Conservation (phyloP, 2,888 invertebrate genomes). For the Drosophila paracracens region DNA sequence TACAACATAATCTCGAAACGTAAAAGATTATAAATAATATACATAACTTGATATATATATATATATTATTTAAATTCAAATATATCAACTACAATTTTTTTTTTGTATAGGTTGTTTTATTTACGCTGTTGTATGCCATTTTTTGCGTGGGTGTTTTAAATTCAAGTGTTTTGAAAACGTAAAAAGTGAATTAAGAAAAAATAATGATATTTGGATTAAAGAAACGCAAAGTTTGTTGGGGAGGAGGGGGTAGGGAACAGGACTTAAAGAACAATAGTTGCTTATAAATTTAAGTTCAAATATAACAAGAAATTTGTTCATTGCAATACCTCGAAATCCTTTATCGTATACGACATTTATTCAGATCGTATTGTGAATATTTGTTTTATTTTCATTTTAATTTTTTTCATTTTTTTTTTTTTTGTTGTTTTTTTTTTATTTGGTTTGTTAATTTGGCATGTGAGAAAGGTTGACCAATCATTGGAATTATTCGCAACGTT, state of each 20-base stretch:
- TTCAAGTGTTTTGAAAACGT: conserved; percentile 43
- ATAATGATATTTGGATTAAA: conserved; percentile 29
- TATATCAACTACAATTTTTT: conserved; percentile 61
- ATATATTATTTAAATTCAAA: conserved; percentile 57
- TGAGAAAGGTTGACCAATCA: conserved; percentile 82
- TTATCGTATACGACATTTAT: conserved; percentile 65
- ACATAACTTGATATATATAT: conserved; percentile 49
- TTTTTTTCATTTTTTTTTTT: conserved; percentile 31
- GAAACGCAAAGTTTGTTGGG: conserved; percentile 37
- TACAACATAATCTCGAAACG: conserved; percentile 52
- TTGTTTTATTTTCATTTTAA: conserved; percentile 48
- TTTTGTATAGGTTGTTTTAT: conserved; percentile 42
- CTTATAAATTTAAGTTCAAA: conserved; percentile 80
- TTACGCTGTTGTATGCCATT: conserved; percentile 39
- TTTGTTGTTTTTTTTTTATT: conserved; percentile 30
- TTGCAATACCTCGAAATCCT: conserved; percentile 86
- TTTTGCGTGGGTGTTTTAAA: conserved; percentile 44
- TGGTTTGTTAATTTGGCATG: conserved; percentile 39
- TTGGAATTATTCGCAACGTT: conserved; percentile 61
- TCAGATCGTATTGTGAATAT: conserved; percentile 64
- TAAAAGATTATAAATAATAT: conserved; percentile 56
- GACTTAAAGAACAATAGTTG: conserved; percentile 75
- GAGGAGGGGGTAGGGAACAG: conserved; percentile 18
- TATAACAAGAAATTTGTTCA: conserved; percentile 78
- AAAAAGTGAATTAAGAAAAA: conserved; percentile 42